These are phyloP conservation scores for Saturnia japonica DNA, from an alignment of 2,888 invertebrate genomes.

Conservation along the genomic window DNA sequence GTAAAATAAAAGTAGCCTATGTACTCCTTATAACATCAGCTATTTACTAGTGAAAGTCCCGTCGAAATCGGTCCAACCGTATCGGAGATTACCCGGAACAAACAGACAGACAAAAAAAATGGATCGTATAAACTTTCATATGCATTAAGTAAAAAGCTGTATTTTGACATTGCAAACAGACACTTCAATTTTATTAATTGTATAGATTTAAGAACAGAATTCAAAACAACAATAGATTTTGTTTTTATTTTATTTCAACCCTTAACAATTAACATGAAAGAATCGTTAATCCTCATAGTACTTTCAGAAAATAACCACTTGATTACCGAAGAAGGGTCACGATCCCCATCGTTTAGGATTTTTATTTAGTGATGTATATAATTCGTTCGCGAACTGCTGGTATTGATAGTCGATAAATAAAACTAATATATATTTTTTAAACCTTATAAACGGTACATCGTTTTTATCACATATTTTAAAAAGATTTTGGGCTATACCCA, in stretches of 20 bases:
- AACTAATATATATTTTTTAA: neutral
- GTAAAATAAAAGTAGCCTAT: no score
- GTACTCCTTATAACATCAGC: no score
- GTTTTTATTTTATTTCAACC: neutral
- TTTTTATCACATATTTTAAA: neutral
- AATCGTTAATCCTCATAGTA: conserved; percentile 22
- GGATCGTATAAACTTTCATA: no score
- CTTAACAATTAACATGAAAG: conserved; percentile 17
- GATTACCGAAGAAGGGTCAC: conserved; percentile 30
- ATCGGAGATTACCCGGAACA: no score
- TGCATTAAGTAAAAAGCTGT: no score
- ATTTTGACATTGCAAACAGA: no score
- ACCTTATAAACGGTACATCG: neutral
- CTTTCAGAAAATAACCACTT: conserved; percentile 33
- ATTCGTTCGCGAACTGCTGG: neutral
- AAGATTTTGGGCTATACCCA: no score
- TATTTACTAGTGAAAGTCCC: no score
- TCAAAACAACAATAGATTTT: conserved; percentile 1
- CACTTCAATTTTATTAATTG: neutral
- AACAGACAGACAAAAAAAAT: no score
- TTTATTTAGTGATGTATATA: conserved; percentile 20
- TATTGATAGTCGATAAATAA: neutral
- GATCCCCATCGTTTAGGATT: conserved; percentile 28
- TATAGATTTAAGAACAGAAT: neutral
- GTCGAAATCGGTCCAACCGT: no score